Evolutionary conservation across 2,113 vertebrate genomes (phyloP).

Genomic region (Cepphus grylle): DNA sequence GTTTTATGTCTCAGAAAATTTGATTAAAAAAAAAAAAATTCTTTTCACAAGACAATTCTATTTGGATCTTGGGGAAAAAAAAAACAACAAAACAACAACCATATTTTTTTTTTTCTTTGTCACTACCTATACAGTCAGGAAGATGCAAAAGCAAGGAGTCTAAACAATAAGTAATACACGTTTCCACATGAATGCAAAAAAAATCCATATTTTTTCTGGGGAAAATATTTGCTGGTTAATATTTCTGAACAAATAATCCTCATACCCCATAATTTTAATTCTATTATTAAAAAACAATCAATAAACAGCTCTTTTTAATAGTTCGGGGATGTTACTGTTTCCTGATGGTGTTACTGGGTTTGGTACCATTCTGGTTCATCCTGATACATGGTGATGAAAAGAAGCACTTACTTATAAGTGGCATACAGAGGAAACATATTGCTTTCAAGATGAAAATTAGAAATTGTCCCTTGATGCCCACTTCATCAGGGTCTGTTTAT

Average conservation of each 20-base stretch:
- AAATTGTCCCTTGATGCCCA: neutral
- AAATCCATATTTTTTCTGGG: neutral
- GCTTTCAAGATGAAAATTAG: conserved; percentile 47
- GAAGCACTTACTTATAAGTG: neutral
- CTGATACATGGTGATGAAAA: neutral
- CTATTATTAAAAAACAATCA: neutral
- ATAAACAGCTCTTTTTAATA: neutral
- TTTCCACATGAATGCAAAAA: neutral
- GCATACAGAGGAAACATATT: neutral
- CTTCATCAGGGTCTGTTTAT: conserved; percentile 40
- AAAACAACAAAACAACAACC: neutral
- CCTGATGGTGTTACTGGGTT: neutral
- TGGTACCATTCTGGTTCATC: neutral
- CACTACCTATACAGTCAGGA: neutral
- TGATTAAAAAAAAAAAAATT: neutral
- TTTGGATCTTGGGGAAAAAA: neutral
- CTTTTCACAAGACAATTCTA: neutral
- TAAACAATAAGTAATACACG: neutral
- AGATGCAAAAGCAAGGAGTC: neutral
- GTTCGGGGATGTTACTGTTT: neutral
- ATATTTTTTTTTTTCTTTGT: neutral
- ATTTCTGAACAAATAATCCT: neutral
- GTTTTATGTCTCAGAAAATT: neutral
- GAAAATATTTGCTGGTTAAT: conserved; percentile 2
- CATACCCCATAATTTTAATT: neutral